Percentiles rank a stretch among this genome's conserved stretches.
Evolutionary conservation across 2,888 invertebrate species (phyloP).

Genomic region (Ischnus inquisitorius): DNA sequence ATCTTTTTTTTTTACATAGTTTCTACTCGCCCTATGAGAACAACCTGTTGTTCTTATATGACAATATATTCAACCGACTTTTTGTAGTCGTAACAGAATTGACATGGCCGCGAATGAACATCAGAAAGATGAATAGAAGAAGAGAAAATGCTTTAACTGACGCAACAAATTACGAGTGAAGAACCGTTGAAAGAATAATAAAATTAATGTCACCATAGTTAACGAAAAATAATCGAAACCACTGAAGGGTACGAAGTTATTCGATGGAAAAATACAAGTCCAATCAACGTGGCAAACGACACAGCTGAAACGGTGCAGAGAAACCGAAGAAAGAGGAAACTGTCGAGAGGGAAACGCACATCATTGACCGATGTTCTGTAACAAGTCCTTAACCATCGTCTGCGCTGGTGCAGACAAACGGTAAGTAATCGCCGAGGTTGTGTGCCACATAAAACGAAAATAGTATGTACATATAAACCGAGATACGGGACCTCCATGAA

Average conservation of each 20-base stretch:
- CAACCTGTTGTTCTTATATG: too few species aligned
- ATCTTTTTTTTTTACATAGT: too few species aligned
- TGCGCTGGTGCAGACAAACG: constrained; percentile 38
- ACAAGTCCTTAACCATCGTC: constrained; percentile 49
- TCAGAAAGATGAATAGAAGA: background rate
- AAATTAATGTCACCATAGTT: background rate
- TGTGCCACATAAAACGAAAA: constrained; percentile 36
- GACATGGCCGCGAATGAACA: background rate
- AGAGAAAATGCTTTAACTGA: background rate
- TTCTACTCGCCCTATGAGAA: too few species aligned
- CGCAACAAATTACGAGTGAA: background rate
- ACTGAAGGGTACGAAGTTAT: background rate
- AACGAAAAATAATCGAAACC: background rate
- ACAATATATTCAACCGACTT: too few species aligned
- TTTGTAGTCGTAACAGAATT: too few species aligned
- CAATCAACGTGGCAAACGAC: background rate
- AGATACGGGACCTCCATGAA: constrained; percentile 39
- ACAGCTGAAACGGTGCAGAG: background rate
- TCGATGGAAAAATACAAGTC: constrained; percentile 2
- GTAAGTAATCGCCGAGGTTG: constrained; percentile 21
- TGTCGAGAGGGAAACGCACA: background rate
- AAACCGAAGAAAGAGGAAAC: background rate
- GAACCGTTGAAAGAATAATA: background rate
- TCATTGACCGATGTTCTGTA: constrained; percentile 15
- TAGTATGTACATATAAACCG: constrained; percentile 35